A percentile compares a stretch with the other conserved stretches of the same genome.
Conservation (phyloP, 2,113 vertebrate genomes). For the Antechinus flavipes region DNA sequence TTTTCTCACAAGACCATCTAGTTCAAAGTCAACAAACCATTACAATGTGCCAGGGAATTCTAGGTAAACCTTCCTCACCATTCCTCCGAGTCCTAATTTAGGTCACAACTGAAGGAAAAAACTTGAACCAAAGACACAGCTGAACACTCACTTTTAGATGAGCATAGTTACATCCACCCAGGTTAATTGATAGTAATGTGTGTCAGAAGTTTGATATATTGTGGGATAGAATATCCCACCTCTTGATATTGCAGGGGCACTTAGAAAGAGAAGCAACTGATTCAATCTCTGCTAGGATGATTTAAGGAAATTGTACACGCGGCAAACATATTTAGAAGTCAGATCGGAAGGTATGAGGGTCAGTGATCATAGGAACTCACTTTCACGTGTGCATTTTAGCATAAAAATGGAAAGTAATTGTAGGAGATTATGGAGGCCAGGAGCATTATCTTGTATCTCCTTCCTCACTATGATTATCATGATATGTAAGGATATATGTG, state of each 20-base stretch:
- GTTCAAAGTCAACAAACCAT: background rate
- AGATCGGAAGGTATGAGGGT: background rate
- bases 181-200: background rate
- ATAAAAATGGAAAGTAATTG: background rate
- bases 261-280: background rate
- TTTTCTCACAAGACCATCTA: background rate
- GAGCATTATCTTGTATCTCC: background rate
- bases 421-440: background rate
- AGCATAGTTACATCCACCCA: background rate
- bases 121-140: background rate
- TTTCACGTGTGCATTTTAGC: background rate
- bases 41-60: background rate
- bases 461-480: background rate
- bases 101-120: background rate
- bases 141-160: background rate
- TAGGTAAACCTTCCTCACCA: background rate
- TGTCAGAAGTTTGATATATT: background rate
- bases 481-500: background rate
- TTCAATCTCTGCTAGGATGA: background rate
- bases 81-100: background rate
- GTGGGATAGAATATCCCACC: background rate
- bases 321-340: background rate
- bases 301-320: background rate
- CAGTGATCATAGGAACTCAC: background rate
- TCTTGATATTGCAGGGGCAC: background rate